These are phyloP conservation scores for Scomber japonicus DNA, from an alignment of 2,113 vertebrate genomes.

Conservation along the genomic window DNA sequence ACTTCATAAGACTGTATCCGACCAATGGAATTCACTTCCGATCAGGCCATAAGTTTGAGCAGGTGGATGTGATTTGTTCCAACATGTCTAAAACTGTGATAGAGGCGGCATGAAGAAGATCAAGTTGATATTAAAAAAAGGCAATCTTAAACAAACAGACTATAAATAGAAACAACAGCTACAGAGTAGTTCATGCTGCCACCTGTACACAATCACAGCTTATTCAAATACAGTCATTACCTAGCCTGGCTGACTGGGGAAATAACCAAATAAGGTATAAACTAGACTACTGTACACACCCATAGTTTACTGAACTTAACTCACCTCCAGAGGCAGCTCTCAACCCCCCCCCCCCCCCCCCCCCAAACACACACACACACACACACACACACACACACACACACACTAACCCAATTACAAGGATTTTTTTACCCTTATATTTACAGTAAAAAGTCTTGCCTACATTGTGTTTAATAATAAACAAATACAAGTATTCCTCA, in stretches of 20 bases:
- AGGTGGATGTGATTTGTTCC: background rate
- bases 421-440: too few relatives aligned
- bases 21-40: background rate
- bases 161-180: background rate
- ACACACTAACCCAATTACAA: too few relatives aligned
- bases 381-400: too few relatives aligned
- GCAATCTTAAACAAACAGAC: background rate
- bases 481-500: too few relatives aligned
- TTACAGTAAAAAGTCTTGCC: too few relatives aligned
- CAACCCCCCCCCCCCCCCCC: too few relatives aligned
- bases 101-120: too few relatives aligned
- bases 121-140: too few relatives aligned
- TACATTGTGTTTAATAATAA: too few relatives aligned
- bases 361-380: too few relatives aligned
- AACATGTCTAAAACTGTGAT: background rate
- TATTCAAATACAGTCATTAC: conserved; percentile 1
- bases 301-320: background rate
- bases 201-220: background rate
- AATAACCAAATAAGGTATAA: conserved; percentile 37
- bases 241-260: background rate
- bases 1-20: accelerated
- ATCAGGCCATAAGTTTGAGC: background rate
- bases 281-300: background rate
- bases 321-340: background rate
- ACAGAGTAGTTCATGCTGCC: background rate